A percentile compares a stretch with the other conserved stretches of the same genome.
These are phyloP conservation scores for human DNA, from an alignment of 2,113 vertebrate species.

Conservation along the genomic window GRCh38 chr3:173460001-173460500, in stretches of 20 bases:
- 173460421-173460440: neutral
- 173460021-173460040: constrained; percentile 35
- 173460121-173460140: constrained; percentile 43
- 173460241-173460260: neutral
- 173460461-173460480: neutral
- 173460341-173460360: neutral
- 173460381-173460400: neutral
- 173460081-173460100: constrained; percentile 23
- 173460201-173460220: neutral
- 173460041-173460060: constrained; percentile 37
- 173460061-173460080: constrained; percentile 5
- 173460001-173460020: constrained; percentile 44
- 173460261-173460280: neutral
- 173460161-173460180: constrained; percentile 41
- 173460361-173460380: neutral
- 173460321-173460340: neutral
- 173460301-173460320: neutral
- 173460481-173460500: neutral
- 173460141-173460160: constrained; percentile 9
- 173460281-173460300: neutral
- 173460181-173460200: neutral
- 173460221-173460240: neutral
- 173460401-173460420: neutral
- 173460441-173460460: neutral
- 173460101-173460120: neutral